Percentiles rank a stretch among this genome's conserved stretches.
These are phyloP conservation scores for Ctenopoma multispine DNA, from an alignment of 2,797 vertebrate genomes.

Conservation along the genomic window DNA sequence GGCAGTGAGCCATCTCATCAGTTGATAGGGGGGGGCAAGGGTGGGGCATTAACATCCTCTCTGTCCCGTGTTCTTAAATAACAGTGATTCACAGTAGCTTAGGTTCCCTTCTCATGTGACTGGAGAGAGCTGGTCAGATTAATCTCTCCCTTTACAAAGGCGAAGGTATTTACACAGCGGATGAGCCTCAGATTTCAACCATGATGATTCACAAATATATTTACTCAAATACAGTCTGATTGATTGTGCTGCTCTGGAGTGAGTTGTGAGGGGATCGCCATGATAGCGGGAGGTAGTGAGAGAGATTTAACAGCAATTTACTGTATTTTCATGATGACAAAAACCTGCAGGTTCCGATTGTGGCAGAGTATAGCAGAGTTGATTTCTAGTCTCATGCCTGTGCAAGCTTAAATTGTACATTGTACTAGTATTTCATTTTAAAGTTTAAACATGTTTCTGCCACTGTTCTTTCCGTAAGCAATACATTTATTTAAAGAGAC, in stretches of 20 bases:
- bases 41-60: constrained; percentile 40
- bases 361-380: too few relatives aligned
- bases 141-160: constrained; percentile 33
- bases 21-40: constrained; percentile 39
- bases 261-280: constrained; percentile 6
- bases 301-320: not conserved
- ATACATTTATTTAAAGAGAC: not conserved
- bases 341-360: not conserved
- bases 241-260: constrained; percentile 19
- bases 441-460: too few relatives aligned
- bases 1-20: constrained; percentile 36
- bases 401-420: too few relatives aligned
- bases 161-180: constrained; percentile 40
- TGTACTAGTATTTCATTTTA: too few relatives aligned
- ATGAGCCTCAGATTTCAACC: constrained; percentile 32
- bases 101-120: constrained; percentile 21
- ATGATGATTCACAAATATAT: constrained; percentile 36
- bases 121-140: constrained; percentile 33
- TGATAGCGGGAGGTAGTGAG: not conserved
- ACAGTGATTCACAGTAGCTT: constrained; percentile 44
- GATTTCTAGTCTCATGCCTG: too few relatives aligned
- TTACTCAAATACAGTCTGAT: constrained; percentile 37
- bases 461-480: not conserved
- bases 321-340: not conserved
- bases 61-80: constrained; percentile 40